Base-by-base conservation (phyloP, 2,888 invertebrate genomes). In the Noctua pronuba region DNA sequence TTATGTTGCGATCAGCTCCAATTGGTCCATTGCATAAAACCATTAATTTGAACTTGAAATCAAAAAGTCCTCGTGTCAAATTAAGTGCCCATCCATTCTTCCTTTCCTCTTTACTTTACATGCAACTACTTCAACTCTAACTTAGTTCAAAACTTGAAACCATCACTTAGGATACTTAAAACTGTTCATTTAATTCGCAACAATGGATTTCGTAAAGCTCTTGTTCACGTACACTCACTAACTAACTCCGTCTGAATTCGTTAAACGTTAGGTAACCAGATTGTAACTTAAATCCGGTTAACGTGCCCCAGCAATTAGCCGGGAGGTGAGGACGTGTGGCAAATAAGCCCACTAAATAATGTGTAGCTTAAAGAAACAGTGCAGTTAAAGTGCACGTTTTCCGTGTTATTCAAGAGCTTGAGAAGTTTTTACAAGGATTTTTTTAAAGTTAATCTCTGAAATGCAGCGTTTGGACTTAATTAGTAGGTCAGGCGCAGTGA, bases 251-350 rank as follows among this genome's bases (percentile, higher is more conserved):
- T 91, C 93, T 92, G 93, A 93, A 94, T 95, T 95, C 93, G 94
- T 95, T 95, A 94, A 94, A 92, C 92, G 94, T 93, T 92, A 93
- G 94, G 93, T 94, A 95, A 95, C 94, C 93, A 91, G 93, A 94
- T 95, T 94, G 91, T 90, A 95, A 95, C 94, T 95, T 95, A 94
- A 95, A 95, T 94, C 94, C 92, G 87, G 92, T 95, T 95, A 95
- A 90, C 92, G 93, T 91, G 80, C 86, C 91, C 91, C 91, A 89
- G 92, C 94, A 95, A 95, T 95, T 94, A 95, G 93, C 90, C 83
- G 60, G 82, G 68, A 95, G 95, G 95, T 95, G 93, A 90, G 92
- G 92, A 93, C 93, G 92, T 92, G 92, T 88, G 88, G 89, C 90
- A 92, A 93, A 93, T 92, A 92, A 88, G 83, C 88, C 76, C 76